Base-by-base conservation (phyloP, 1,140 invertebrate genomes). In the Neuroterus valhalla region DNA sequence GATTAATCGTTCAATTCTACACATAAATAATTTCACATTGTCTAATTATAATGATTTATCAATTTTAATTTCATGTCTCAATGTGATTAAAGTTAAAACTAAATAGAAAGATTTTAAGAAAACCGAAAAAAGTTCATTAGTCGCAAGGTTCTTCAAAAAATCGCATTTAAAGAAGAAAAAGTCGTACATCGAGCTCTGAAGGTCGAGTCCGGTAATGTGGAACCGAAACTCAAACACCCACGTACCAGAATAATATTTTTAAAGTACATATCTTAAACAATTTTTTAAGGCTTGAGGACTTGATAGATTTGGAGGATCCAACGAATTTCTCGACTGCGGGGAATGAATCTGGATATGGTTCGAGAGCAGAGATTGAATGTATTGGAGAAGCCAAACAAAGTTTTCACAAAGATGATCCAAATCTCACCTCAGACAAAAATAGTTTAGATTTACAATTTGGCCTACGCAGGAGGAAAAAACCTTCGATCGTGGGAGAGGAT, bases 401-500 rank as follows among this genome's bases (percentile, higher is more conserved):
- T 55, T 85, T 81, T 62, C 68, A 43, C 52, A 86, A 85, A 78
- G 82, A 86, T 19, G 81, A 82, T 26, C 72, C 73, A 6, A 81
- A 78, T 62, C 26, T 50, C 17, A 78, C 83, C 1, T 38, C 68
- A 0, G 82, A 87, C 71, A 85, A 80, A 66, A 79, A 50, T 55
- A 81, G 72, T 45, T 70, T 84, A 67, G 87, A 89, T 68, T 62
- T 62, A 62, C 80, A 86, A 44, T 89, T 88, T 74, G 88, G 81
- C 38, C 72, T 90, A 70, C 82, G 76, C 38, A 85, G 85, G 77
- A 79, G 87, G 81, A 89, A 85, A 84, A 88, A 76, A 72, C 31
- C 72, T 21, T 87, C 83, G 1, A 19, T 86, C 2, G 52, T 77
- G 5, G 87, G 85, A 1, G 88, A 90, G 84, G 92, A 93, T 85